Evolutionary conservation across 2,888 invertebrate genomes (phyloP).

Genomic region (Chesias legatella): DNA sequence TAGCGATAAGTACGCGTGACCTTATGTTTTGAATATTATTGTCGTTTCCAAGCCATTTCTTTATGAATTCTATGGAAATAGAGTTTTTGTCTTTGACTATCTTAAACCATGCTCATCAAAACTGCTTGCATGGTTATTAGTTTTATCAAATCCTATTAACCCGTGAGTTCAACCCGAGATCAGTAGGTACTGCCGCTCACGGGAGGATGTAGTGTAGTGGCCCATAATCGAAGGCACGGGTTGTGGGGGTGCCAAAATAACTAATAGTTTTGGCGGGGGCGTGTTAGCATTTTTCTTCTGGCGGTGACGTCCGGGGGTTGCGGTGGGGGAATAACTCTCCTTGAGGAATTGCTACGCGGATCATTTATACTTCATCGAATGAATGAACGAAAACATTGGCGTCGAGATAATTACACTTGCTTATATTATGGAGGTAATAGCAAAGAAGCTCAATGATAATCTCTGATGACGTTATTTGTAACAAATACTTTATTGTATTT

Average conservation of each 20-base stretch:
- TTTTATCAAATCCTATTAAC: constrained; percentile 1
- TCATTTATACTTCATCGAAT: constrained; percentile 78
- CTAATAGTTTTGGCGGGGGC: constrained; percentile 80
- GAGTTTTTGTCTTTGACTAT: too few species aligned
- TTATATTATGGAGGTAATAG: constrained; percentile 5
- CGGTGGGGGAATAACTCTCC: constrained; percentile 56
- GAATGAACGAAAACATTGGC: constrained; percentile 63
- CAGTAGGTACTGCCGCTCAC: constrained; percentile 30
- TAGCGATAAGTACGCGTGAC: too few species aligned
- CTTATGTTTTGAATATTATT: too few species aligned
- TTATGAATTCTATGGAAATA: too few species aligned
- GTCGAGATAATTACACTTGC: constrained; percentile 16
- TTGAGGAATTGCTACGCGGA: constrained; percentile 69
- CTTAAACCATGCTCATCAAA: too few species aligned
- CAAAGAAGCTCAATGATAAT: constrained; percentile 3
- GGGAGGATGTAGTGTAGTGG: constrained; percentile 47
- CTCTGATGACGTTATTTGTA: constrained; percentile 10
- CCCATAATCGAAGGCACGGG: constrained; percentile 65
- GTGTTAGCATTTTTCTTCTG: constrained; percentile 81
- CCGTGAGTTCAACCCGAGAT: constrained; percentile 15
- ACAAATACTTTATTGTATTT: too few species aligned
- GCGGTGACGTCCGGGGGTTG: constrained; percentile 62
- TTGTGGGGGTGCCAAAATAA: constrained; percentile 77
- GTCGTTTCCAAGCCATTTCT: too few species aligned
- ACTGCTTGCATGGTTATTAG: background rate